Conservation (phyloP, 2,888 invertebrate species). For the Tenthredo scrophulariae region DNA sequence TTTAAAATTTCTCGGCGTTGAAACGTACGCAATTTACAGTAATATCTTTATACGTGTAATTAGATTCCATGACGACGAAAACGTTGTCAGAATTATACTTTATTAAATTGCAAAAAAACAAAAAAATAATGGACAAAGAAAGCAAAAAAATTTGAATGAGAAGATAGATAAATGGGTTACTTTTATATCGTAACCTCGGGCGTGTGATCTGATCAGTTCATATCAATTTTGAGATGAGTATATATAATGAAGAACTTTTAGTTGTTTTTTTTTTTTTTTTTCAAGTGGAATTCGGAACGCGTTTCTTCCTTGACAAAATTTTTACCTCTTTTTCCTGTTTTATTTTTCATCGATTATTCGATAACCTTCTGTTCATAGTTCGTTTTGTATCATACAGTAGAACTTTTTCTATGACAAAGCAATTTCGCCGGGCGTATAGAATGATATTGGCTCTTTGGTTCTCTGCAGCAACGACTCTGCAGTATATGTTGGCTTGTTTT, state of each 20-base stretch:
- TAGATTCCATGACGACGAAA: conserved; percentile 13
- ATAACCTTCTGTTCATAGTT: conserved; percentile 24
- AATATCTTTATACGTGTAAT: conserved; percentile 10
- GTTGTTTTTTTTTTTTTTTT: not conserved
- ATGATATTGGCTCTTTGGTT: conserved; percentile 44
- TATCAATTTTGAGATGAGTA: not conserved
- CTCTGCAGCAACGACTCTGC: conserved; percentile 40
- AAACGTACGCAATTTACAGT: not conserved
- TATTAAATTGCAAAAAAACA: not conserved
- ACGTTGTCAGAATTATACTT: conserved; percentile 16
- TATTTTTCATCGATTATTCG: conserved; percentile 12
- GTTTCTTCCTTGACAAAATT: not conserved
- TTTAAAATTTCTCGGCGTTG: not conserved
- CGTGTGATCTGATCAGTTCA: not conserved
- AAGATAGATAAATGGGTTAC: not conserved
- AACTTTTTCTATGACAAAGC: conserved; percentile 44
- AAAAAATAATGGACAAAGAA: not conserved
- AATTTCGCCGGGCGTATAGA: conserved; percentile 33
- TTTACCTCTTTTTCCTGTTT: not conserved
- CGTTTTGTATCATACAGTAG: not conserved
- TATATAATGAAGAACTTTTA: not conserved
- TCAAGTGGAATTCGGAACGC: not conserved
- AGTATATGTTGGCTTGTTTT: conserved; percentile 24
- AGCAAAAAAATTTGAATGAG: not conserved
- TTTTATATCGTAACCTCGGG: not conserved